Conservation (phyloP, 2,113 vertebrate genomes). For the Mungos mungo region DNA sequence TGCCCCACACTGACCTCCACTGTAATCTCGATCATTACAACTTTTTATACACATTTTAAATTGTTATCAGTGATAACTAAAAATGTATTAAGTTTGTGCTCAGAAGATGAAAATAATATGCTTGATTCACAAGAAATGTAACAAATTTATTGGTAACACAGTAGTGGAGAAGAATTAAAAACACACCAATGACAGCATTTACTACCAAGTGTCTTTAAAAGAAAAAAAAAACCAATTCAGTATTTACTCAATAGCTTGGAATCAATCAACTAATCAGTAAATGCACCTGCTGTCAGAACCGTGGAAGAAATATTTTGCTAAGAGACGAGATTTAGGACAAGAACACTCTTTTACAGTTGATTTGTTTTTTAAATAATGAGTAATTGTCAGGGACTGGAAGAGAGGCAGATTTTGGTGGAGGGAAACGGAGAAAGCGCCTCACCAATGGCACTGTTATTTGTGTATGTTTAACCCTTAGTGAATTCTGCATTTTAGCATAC, state of each 20-base stretch:
- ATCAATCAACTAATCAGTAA: not conserved
- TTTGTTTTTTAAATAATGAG: slow-evolving; percentile 83
- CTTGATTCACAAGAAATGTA: not conserved
- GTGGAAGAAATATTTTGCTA: not conserved
- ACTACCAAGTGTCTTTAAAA: not conserved
- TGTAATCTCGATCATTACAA: not conserved
- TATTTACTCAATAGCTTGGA: not conserved
- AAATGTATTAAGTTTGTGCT: not conserved
- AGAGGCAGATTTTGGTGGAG: slow-evolving; percentile 81
- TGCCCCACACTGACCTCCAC: not conserved
- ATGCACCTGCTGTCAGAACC: not conserved
- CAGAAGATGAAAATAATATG: not conserved
- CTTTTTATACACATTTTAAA: not conserved
- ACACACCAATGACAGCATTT: not conserved
- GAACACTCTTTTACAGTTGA: slow-evolving; percentile 83
- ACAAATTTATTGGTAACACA: not conserved
- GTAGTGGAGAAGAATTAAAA: slow-evolving; percentile 4
- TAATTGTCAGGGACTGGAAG: slow-evolving; percentile 88
- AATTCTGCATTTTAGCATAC: slow-evolving; percentile 90
- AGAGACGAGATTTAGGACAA: not conserved
- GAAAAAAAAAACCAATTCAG: not conserved
- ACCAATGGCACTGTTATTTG: slow-evolving; percentile 83
- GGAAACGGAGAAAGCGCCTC: slow-evolving; percentile 77
- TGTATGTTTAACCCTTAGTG: slow-evolving; percentile 88
- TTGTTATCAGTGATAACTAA: not conserved